Percentiles rank a stretch among this genome's conserved stretches.
These are phyloP conservation scores for Apis dorsata DNA, from an alignment of 1,140 invertebrate species.

Conservation along the genomic window DNA sequence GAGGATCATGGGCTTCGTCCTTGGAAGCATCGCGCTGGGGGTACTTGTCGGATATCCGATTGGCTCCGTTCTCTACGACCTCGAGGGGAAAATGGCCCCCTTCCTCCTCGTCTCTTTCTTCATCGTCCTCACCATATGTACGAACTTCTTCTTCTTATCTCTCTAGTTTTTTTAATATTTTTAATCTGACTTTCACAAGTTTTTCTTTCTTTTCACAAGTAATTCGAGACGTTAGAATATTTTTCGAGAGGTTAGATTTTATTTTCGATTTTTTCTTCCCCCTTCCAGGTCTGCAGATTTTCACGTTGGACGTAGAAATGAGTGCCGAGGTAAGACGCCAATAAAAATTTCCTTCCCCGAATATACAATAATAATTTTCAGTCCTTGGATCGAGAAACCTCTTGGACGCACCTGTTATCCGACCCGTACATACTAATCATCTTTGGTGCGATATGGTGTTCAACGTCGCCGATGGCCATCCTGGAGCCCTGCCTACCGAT, in stretches of 20 bases:
- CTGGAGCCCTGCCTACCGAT: conserved; percentile 91
- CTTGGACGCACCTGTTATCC: conserved; percentile 81
- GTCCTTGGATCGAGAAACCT: conserved; percentile 64
- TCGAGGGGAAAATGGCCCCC: conserved; percentile 87
- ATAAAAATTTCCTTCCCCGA: no score
- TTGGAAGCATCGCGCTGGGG: conserved; percentile 90
- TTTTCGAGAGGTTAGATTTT: not conserved
- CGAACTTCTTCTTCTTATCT: conserved; percentile 14
- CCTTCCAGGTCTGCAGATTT: conserved; percentile 66
- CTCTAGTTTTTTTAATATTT: no score
- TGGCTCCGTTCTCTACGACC: conserved; percentile 87
- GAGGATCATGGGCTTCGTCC: conserved; percentile 87
- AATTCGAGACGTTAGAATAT: no score
- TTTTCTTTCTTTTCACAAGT: not conserved
- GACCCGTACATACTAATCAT: conserved; percentile 83
- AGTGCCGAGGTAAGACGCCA: conserved; percentile 39
- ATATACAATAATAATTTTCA: conserved; percentile 1
- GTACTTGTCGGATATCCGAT: conserved; percentile 90
- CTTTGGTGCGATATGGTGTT: conserved; percentile 86
- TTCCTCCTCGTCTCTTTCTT: conserved; percentile 85
- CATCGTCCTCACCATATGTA: conserved; percentile 82
- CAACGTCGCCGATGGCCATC: conserved; percentile 89
- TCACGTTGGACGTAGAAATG: conserved; percentile 51
- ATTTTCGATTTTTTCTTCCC: not conserved
- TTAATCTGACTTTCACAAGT: not conserved